Evolutionary conservation across 2,888 invertebrate species (phyloP).

Genomic region (Ophonus ardosiacus): DNA sequence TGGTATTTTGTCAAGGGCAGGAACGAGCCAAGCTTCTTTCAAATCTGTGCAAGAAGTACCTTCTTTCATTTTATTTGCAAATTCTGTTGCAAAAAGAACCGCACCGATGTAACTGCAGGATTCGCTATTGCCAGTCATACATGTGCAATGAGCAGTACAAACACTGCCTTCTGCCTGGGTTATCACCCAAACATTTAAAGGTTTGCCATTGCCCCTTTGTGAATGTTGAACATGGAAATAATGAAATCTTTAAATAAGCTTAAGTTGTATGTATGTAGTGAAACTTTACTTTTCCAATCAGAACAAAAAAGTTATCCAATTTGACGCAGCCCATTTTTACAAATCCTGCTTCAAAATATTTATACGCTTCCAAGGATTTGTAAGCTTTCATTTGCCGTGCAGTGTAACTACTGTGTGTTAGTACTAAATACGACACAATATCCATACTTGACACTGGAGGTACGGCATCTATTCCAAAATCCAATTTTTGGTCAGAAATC

Average conservation of each 20-base stretch:
- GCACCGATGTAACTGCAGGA: slow-evolving; percentile 61
- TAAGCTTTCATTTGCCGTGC: too few relatives aligned
- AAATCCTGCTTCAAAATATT: too few relatives aligned
- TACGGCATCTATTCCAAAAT: too few relatives aligned
- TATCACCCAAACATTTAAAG: slow-evolving; percentile 52
- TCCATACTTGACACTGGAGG: too few relatives aligned
- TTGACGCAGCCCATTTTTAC: too few relatives aligned
- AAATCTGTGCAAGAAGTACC: slow-evolving; percentile 63
- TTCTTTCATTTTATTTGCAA: not conserved
- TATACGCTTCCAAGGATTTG: too few relatives aligned
- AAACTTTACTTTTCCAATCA: too few relatives aligned
- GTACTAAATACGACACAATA: too few relatives aligned
- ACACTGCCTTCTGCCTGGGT: too few relatives aligned
- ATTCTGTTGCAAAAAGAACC: slow-evolving; percentile 45
- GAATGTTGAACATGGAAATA: slow-evolving; percentile 63
- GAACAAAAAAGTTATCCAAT: too few relatives aligned
- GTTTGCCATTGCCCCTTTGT: slow-evolving; percentile 8
- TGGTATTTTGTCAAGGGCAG: slow-evolving; percentile 11
- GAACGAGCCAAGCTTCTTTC: slow-evolving; percentile 43
- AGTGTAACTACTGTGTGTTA: too few relatives aligned
- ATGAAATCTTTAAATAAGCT: not conserved
- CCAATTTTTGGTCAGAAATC: too few relatives aligned
- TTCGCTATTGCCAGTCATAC: slow-evolving; percentile 59
- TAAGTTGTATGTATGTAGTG: not conserved
- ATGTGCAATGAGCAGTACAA: slow-evolving; percentile 63